Evolutionary conservation across 2,888 invertebrate species (phyloP), one percentile per base, ranked within the genome.

Genomic region (Nomada goodeniana): DNA sequence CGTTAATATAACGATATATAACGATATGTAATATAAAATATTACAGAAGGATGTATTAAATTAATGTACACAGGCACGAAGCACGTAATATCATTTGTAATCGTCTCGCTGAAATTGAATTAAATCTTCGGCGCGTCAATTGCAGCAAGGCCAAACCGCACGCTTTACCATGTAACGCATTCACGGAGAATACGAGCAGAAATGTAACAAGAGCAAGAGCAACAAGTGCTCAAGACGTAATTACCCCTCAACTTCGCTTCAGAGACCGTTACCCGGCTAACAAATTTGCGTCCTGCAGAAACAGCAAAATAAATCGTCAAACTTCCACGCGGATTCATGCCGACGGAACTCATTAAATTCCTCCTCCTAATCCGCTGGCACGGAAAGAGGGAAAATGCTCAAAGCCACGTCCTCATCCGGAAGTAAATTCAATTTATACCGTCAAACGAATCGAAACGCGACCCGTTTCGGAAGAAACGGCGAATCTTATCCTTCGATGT

Each of bases 211-310:
- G 82, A 83, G 77, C 77, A 83, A 89, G 83, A 87, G 88, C 88
- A 89, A 87, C 88, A 88, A 88, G 89, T 88, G 85, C 87, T 79
- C 76, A 76, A 75, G 80, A 79, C 80, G 86, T 87, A 85, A 87
- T 89, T 88, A 83, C 82, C 64, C 65, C 72, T 75, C 80, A 63
- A 87, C 74, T 86, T 87, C 80, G 87, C 81, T 80, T 84, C 80
- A 76, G 83, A 76, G 81, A 67, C 77, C 68, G 82, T 88, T 87
- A 76, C 76, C 70, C 50, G 61, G 69, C 71, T 68, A 88, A 83
- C 78, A 86, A 87, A 87, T 88, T 76, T 72, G 81, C 78, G 70
- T 85, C 73, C 83, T 60, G 61, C 74, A 64, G 75, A 73, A 78
- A 79, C 78, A 52, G 72, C 67, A 72, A 80, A 80, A 86, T 85